Evolutionary conservation across 2,888 invertebrate genomes (phyloP), one percentile per base, ranked within the genome.

Genomic region (Silvanus unidentatus): DNA sequence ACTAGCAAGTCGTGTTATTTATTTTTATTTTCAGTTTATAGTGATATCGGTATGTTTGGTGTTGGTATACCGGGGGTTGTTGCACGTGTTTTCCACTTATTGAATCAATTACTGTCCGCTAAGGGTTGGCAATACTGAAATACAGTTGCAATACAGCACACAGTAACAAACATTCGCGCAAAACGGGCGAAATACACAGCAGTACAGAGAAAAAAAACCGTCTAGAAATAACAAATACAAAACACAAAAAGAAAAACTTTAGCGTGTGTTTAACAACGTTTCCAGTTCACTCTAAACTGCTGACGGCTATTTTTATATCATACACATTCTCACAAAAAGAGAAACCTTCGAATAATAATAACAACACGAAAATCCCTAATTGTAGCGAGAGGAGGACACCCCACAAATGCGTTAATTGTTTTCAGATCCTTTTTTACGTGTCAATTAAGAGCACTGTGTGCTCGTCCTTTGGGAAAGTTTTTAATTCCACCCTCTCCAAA

Each of bases 31-130:
- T 59, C 48, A 59, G 58, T 58, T 49, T 53, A 28, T 28, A 54
- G 57, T 60, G 61, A 67, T 66, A 68, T 65, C 66, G 62, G 64
- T 67, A 62, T 67, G 67, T 68, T 68, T 68, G 66, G 65, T 65
- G 65, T 65, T 58, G 64, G 16, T 10, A 37, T 32, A 32, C 32
- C 11, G 60, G 59, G 59, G 60, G 57, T 61, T 58, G 55, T 47
- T 50, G 56, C 56, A 60, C 70, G 70, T 70, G 70, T 69, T 70
- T 70, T 66, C 63, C 65, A 57, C 66, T 69, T 69, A 70, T 70
- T 70, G 70, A 70, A 70, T 70, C 70, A 70, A 70, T 70, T 70
- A 70, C 63, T 66, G 63, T 63, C 66, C 69, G 65, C 68, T 64
- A 66, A 69, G 68, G 69, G 69, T 66, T 66, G 66, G 68, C 63